Evolutionary conservation across 2,113 vertebrate genomes (phyloP), one percentile per base, ranked within the genome.

Genomic region (Oriolus oriolus): DNA sequence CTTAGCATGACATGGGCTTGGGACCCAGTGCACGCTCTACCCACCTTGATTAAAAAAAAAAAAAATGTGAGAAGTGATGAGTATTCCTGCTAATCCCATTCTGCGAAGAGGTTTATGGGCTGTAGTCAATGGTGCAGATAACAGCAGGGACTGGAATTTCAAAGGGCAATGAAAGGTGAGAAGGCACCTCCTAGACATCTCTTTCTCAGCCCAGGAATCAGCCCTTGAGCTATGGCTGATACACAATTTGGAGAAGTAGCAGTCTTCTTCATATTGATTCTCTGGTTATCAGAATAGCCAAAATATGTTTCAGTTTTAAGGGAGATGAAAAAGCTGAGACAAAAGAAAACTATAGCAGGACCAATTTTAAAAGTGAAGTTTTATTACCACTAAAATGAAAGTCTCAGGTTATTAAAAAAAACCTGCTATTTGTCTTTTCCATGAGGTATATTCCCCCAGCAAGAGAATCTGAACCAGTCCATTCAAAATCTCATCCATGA

Each of bases 91-190:
- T 86, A 90, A 90, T 84, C 65, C 56, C 42, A 52, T 73, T 80
- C 50, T 81, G 52, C n/a, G 77, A 53, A 80, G 52, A 73, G 47
- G 23, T 93, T 96, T 78, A 66, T 14, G 18, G 42, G 28, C 87
- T 92, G 54, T 50, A 83, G 75, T 54, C 33, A 76, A 17, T 60
- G 35, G 20, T 4, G 11, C 64, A 86, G 79, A 86, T 89, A 92
- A 88, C 60, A 65, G 22, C 17, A 2, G 16, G 17, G 37, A 33
- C 26, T 84, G 88, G 83, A 92, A 96, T 84, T 92, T 89, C 85
- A 94, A 93, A 95, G 71, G 71, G n/a, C 68, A 90, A 47, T 37
- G 73, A 81, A 87, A 94, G 68, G 64, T 81, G 79, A 95, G 68
- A 69, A 64, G 60, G 42, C 60, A 86, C 44, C 35, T 84, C 65